Percentiles rank a stretch among this genome's conserved stretches.
These are phyloP conservation scores for Plebejus anna DNA, from an alignment of 2,888 invertebrate genomes.

Conservation along the genomic window DNA sequence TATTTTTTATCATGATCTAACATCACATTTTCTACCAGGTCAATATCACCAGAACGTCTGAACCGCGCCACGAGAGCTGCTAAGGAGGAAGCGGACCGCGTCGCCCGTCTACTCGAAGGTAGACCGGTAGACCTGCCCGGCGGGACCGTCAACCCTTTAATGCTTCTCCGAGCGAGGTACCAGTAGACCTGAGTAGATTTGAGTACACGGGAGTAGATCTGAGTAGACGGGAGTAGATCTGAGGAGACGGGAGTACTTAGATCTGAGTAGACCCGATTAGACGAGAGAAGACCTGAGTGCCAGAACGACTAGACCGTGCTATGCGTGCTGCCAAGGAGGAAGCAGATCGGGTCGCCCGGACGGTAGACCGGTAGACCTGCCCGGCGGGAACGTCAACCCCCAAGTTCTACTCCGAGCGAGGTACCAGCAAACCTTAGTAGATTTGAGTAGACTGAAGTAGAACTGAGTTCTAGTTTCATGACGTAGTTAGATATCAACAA, in stretches of 20 bases:
- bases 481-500: too few relatives aligned
- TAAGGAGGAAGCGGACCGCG: background rate
- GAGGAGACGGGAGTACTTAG: too few relatives aligned
- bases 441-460: background rate
- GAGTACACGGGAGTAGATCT: too few relatives aligned
- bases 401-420: background rate
- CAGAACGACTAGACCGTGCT: background rate
- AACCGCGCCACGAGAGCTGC: background rate
- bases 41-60: background rate
- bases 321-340: background rate
- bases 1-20: background rate
- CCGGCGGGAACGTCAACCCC: background rate
- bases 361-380: slow-evolving; percentile 4
- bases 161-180: background rate
- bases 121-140: slow-evolving; percentile 12
- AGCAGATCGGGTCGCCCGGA: background rate
- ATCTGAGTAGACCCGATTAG: background rate
- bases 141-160: background rate
- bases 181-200: slow-evolving; percentile 1
- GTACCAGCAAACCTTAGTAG: background rate
- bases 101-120: slow-evolving; percentile 11
- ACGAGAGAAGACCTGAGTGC: background rate
- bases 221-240: background rate
- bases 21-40: background rate
- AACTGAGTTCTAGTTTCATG: background rate